These are phyloP conservation scores for Macaca mulatta DNA, from an alignment of 2,113 vertebrate genomes.

Conservation along the genomic window DNA sequence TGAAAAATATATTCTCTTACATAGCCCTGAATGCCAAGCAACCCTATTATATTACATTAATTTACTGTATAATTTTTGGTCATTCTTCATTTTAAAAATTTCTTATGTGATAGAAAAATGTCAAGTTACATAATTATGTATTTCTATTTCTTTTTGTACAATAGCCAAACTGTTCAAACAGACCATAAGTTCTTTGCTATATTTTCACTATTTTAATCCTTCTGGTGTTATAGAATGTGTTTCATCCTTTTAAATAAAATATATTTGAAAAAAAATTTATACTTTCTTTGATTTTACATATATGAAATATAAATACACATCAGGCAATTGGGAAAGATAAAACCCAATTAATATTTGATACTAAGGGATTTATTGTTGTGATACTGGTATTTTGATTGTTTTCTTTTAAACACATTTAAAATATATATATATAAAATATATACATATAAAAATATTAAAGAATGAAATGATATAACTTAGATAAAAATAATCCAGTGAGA, in stretches of 20 bases:
- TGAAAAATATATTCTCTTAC: background rate
- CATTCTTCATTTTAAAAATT: background rate
- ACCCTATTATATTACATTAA: background rate
- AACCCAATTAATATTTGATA: background rate
- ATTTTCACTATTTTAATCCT: background rate
- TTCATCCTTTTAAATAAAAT: background rate
- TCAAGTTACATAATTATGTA: background rate
- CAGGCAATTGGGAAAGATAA: background rate
- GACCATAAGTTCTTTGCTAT: background rate
- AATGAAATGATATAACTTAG: background rate
- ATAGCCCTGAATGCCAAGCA: background rate
- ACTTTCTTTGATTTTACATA: slow-evolving; percentile 6
- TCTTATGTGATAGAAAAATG: background rate
- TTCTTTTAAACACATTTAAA: background rate
- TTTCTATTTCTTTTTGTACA: slow-evolving; percentile 22
- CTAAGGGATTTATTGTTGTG: background rate
- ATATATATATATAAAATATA: background rate
- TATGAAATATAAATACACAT: background rate
- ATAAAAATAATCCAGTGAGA: background rate
- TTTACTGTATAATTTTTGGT: background rate
- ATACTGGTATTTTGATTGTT: background rate
- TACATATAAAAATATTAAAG: background rate
- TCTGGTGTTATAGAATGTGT: background rate
- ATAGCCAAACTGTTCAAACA: background rate
- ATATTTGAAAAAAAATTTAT: background rate